These are phyloP conservation scores for Smutsia temminckii DNA, from an alignment of 2,797 vertebrate genomes.

Conservation along the genomic window DNA sequence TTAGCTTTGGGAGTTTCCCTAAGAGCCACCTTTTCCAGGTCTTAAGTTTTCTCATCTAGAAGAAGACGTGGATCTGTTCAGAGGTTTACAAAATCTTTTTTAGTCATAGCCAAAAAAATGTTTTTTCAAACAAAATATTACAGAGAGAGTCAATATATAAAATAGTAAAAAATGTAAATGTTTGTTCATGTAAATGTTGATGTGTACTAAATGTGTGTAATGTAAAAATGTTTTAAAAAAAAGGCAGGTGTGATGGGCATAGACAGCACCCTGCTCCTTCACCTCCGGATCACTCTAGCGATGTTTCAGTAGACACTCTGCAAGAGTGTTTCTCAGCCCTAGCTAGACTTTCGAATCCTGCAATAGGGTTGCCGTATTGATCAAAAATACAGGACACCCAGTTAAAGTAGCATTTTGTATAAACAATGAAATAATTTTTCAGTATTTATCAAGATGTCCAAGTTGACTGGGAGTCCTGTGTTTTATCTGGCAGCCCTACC, in stretches of 20 bases:
- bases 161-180: neutral
- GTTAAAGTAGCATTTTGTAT: conserved; percentile 18
- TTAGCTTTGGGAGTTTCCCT: neutral
- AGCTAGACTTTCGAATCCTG: neutral
- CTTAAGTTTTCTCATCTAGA: conserved; percentile 11
- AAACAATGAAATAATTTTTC: neutral
- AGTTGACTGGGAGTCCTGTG: neutral
- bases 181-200: neutral
- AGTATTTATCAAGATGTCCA: neutral
- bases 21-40: neutral
- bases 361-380: neutral
- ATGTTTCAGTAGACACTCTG: neutral
- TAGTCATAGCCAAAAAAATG: neutral
- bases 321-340: neutral
- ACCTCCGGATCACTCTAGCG: accelerated
- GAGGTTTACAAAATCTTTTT: neutral
- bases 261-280: neutral
- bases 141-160: neutral
- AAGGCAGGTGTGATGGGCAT: neutral
- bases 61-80: neutral
- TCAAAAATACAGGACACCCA: neutral
- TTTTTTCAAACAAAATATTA: neutral
- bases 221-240: neutral
- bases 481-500: neutral
- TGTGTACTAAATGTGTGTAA: neutral